Evolutionary conservation across 2,888 invertebrate species (phyloP).

Genomic region (Clanis bilineata): DNA sequence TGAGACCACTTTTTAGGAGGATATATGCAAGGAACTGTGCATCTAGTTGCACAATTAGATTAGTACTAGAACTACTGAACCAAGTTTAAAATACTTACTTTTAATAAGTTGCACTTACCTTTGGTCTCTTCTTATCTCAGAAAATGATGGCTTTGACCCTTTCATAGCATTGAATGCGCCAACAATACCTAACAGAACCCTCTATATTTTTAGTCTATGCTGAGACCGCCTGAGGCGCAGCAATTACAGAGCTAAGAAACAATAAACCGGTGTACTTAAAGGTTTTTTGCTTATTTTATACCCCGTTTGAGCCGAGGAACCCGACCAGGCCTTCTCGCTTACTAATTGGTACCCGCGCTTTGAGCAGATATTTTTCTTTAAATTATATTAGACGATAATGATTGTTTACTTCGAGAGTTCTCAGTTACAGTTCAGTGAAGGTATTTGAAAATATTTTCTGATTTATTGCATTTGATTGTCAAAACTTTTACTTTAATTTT

Average conservation of each 20-base stretch:
- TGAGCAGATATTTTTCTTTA: slow-evolving; percentile 14
- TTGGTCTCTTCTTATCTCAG: no score
- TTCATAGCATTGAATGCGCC: not conserved
- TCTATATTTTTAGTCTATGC: slow-evolving; percentile 34
- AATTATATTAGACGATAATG: slow-evolving; percentile 11
- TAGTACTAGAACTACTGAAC: no score
- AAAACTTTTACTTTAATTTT: no score
- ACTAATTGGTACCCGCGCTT: slow-evolving; percentile 67
- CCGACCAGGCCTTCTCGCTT: slow-evolving; percentile 57
- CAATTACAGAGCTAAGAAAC: slow-evolving; percentile 66
- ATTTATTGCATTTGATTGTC: no score
- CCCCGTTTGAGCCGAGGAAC: slow-evolving; percentile 54
- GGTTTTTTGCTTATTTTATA: slow-evolving; percentile 68
- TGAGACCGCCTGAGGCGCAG: slow-evolving; percentile 55
- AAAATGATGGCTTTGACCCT: no score
- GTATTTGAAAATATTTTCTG: not conserved
- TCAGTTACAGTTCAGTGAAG: not conserved
- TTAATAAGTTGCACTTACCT: no score
- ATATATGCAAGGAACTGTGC: no score
- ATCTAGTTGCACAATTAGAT: no score
- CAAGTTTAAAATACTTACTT: no score
- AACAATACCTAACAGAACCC: not conserved
- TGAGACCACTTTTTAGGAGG: no score
- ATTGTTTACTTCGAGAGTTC: slow-evolving; percentile 7
- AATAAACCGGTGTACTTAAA: slow-evolving; percentile 64